phyloP scores from a whole-genome alignment of 2,888 invertebrate genomes.

The Xanthorhoe designata region DNA sequence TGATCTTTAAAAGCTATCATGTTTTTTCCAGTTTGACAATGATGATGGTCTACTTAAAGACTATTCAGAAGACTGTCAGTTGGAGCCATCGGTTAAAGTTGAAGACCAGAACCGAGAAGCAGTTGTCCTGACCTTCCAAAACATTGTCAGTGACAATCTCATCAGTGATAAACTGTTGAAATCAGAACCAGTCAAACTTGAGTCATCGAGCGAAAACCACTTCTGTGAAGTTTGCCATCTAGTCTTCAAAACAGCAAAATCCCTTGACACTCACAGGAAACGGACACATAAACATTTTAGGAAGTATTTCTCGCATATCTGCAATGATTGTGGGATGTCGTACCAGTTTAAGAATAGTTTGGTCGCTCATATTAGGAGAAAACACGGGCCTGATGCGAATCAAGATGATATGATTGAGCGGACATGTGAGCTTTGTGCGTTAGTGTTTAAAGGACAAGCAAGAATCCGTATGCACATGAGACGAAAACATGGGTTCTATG shows the following conservation, averaged over 20 bases:
- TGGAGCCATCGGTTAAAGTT: conserved; percentile 64
- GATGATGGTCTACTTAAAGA: conserved; percentile 56
- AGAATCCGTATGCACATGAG: conserved; percentile 78
- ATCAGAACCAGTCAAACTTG: conserved; percentile 34
- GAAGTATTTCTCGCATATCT: conserved; percentile 66
- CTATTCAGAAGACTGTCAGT: conserved; percentile 57
- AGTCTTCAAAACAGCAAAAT: conserved; percentile 71
- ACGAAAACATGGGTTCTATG: conserved; percentile 71
- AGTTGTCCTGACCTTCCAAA: conserved; percentile 71
- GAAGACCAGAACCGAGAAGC: conserved; percentile 69
- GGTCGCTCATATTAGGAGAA: conserved; percentile 72
- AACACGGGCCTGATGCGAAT: conserved; percentile 66
- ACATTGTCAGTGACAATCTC: conserved; percentile 61
- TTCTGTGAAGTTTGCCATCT: conserved; percentile 77
- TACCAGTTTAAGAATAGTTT: conserved; percentile 77
- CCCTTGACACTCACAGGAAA: conserved; percentile 71
- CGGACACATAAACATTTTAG: conserved; percentile 70
- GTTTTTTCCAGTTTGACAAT: conserved; percentile 62
- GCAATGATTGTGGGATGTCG: conserved; percentile 74
- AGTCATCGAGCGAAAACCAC: conserved; percentile 43
- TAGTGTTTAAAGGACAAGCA: conserved; percentile 74
- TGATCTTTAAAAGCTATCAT: too few relatives aligned
- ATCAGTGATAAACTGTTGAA: conserved; percentile 37
- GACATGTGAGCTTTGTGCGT: conserved; percentile 74
- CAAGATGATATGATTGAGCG: conserved; percentile 67